Percentiles rank a stretch among this genome's conserved stretches.
These are phyloP conservation scores for Choloepus hoffmanni DNA, from an alignment of 2,113 vertebrate species.

Conservation along the genomic window DNA sequence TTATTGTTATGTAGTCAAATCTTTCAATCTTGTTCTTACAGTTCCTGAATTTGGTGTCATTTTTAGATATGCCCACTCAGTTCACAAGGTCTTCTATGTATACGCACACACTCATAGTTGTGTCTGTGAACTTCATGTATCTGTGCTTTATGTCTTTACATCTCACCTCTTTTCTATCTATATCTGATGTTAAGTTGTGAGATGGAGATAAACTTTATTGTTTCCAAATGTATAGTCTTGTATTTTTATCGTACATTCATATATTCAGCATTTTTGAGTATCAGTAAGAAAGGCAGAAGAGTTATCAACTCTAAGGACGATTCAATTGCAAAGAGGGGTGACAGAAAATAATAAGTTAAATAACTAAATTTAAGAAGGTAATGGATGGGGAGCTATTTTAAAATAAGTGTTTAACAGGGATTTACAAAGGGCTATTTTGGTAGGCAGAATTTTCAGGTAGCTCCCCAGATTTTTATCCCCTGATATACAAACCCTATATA, in stretches of 20 bases:
- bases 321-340: background rate
- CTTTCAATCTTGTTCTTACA: background rate
- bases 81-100: background rate
- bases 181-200: slow-evolving; percentile 14
- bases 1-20: background rate
- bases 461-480: background rate
- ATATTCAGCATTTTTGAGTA: background rate
- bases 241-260: background rate
- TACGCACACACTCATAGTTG: no score
- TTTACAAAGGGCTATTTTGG: background rate
- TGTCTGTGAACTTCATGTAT: background rate
- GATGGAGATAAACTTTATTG: background rate
- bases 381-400: background rate
- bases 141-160: background rate
- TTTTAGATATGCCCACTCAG: background rate
- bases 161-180: background rate
- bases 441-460: background rate
- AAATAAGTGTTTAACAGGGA: background rate
- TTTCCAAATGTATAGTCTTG: background rate
- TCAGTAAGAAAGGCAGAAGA: background rate
- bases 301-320: background rate
- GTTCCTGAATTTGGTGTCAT: background rate
- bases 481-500: background rate
- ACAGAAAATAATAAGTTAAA: background rate
- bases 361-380: background rate